Evolutionary conservation across 2,888 invertebrate species (phyloP), one percentile per base, ranked within the genome.

Genomic region (Hirudinaria manillensis): DNA sequence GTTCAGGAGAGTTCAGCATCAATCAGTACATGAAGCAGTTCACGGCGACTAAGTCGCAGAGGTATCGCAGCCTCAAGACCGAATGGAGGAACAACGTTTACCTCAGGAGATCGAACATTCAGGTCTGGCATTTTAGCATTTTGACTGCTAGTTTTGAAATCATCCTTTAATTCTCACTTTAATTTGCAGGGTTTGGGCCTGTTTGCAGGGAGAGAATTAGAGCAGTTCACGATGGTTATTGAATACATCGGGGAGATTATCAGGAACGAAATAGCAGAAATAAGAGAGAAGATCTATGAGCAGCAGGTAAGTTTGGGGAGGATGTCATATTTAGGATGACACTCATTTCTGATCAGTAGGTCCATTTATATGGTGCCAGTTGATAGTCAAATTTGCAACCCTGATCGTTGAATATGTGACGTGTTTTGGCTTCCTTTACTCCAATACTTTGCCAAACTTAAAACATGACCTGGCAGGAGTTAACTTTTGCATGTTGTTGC

Each of bases 231-330:
- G 0, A 99, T 99, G 97, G 95, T 99, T 77, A 99, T 99, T 79
- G 99, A 99, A 86, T 99, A 99, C 85, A 97, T 98, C 82, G 99
- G 99, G 10, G 97, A 99, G 87, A 91, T 98, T 74, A 99, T 99
- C 80, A 90, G 99, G 77, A 93, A 93, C 51, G 98, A 99, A 86
- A 85, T 87, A 24, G 94, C 97, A 0, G 97, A 99, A 86, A 89
- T 92, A 76, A 89, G 98, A 75, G 99, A 99, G 87, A 94, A 95
- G 85, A 90, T 93, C 83, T 99, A 99, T 85, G 95, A 97, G 87
- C 91, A 91, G 70, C 91, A 90, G 87, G 91, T 91, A 85, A 68
- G 29, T 19, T 27, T 61, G 13, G 21, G 21, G 13, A 19, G 1
- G 89, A 86, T 45, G 45, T 16, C 16, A 45, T 16, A 7, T 45